These are phyloP conservation scores for Eupithecia inturbata DNA, from an alignment of 2,888 invertebrate genomes.

Conservation along the genomic window DNA sequence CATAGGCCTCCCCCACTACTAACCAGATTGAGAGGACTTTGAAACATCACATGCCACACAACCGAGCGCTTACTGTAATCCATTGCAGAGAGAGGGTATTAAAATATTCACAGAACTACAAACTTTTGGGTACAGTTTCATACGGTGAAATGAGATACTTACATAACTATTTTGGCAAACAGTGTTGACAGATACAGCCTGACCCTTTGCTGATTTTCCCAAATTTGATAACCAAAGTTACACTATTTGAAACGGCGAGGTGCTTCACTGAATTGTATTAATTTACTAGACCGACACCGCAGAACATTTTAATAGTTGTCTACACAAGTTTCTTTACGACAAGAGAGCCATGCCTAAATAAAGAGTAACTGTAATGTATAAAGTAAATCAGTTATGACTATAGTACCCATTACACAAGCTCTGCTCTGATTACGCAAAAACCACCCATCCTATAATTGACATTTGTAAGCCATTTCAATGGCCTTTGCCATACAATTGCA, in stretches of 20 bases:
- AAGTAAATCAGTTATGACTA: no score
- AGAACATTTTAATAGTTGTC: not conserved
- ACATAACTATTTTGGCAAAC: constrained; percentile 38
- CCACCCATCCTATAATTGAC: no score
- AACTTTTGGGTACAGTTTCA: constrained; percentile 43
- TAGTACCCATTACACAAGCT: not conserved
- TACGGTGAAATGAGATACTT: constrained; percentile 21
- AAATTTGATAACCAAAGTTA: constrained; percentile 32
- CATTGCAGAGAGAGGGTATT: constrained; percentile 45
- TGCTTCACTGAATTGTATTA: constrained; percentile 23
- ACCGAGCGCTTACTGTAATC: constrained; percentile 34
- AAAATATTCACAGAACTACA: constrained; percentile 49
- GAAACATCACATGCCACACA: constrained; percentile 9
- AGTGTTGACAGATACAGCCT: constrained; percentile 23
- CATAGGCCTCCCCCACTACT: no score
- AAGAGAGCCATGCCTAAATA: not conserved
- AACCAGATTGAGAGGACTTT: not conserved
- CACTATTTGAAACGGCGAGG: constrained; percentile 25
- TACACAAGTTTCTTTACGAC: not conserved
- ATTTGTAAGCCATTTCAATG: no score
- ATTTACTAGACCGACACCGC: constrained; percentile 12
- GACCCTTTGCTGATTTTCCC: constrained; percentile 32
- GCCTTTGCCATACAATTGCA: no score
- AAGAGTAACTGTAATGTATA: not conserved
- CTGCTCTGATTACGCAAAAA: no score